These are phyloP conservation scores for Phrynocephalus forsythii DNA, from an alignment of 2,797 vertebrate species.

Conservation along the genomic window DNA sequence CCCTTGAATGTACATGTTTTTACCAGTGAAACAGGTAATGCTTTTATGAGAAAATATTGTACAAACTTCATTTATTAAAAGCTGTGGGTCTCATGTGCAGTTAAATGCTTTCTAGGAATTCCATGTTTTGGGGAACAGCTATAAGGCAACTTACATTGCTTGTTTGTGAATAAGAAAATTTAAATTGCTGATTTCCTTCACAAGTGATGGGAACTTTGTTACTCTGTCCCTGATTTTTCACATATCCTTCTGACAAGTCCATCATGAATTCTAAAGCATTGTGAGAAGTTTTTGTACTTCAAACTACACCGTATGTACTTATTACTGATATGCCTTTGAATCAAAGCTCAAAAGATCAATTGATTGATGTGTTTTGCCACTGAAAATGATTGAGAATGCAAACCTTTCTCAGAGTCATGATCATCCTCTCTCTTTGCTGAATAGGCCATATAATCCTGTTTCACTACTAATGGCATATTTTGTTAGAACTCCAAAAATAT, in stretches of 20 bases:
- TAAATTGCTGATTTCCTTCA: not conserved
- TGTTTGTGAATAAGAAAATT: not conserved
- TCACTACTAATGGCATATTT: not conserved
- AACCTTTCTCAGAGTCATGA: not conserved
- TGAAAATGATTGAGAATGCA: not conserved
- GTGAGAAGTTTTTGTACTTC: not conserved
- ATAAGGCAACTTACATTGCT: not conserved
- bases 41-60: not conserved
- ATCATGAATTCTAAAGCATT: not conserved
- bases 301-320: not conserved
- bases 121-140: not conserved
- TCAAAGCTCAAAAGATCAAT: not conserved
- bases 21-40: slow-evolving; percentile 88
- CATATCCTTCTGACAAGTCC: not conserved
- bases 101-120: not conserved
- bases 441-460: not conserved
- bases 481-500: not conserved
- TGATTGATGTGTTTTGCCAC: not conserved
- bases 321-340: not conserved
- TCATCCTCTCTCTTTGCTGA: not conserved
- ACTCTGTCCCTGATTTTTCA: not conserved
- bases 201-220: not conserved
- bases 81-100: not conserved
- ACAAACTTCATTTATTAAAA: not conserved
- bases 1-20: slow-evolving; percentile 84